A percentile compares a stretch with the other conserved stretches of the same genome.
Evolutionary conservation across 1,140 invertebrate genomes (phyloP).

Genomic region (Drosophila varians): DNA sequence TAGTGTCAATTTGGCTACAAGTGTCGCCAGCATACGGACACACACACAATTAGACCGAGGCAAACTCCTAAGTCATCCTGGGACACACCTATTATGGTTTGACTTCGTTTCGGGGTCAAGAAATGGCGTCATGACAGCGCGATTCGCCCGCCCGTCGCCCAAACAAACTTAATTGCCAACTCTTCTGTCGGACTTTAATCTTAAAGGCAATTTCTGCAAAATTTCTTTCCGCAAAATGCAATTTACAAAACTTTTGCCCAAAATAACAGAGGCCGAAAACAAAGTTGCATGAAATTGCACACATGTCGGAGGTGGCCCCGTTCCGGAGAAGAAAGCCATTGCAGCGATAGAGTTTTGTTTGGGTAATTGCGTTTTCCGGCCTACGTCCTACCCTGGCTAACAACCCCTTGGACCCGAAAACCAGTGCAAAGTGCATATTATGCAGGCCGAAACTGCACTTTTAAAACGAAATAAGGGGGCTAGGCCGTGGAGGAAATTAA

Average conservation of each 20-base stretch:
- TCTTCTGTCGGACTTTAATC: constrained; percentile 63
- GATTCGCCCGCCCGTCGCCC: constrained; percentile 33
- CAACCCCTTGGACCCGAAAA: constrained; percentile 32
- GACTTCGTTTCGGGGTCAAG: constrained; percentile 71
- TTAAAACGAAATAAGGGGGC: constrained; percentile 6
- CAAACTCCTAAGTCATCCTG: constrained; percentile 70
- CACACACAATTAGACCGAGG: constrained; percentile 15
- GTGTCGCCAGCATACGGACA: constrained; percentile 47
- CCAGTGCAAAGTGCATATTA: constrained; percentile 68
- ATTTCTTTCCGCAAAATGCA: constrained; percentile 61
- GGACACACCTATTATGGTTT: constrained; percentile 40
- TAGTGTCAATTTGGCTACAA: constrained; percentile 75
- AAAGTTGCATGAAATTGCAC: constrained; percentile 75
- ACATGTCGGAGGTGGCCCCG: constrained; percentile 35
- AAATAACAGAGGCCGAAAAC: constrained; percentile 37
- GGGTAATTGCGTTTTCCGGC: constrained; percentile 66
- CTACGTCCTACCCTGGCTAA: constrained; percentile 12
- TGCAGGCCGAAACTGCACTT: constrained; percentile 74
- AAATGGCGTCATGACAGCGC: constrained; percentile 51
- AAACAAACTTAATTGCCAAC: constrained; percentile 54
- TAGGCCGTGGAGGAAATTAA: constrained; percentile 57
- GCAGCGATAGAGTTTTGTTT: constrained; percentile 49
- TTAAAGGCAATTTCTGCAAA: constrained; percentile 65
- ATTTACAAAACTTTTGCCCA: constrained; percentile 65
- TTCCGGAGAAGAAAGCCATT: constrained; percentile 19